Evolutionary conservation across 2,113 vertebrate genomes (phyloP).

Genomic region (Thunnus maccoyii): DNA sequence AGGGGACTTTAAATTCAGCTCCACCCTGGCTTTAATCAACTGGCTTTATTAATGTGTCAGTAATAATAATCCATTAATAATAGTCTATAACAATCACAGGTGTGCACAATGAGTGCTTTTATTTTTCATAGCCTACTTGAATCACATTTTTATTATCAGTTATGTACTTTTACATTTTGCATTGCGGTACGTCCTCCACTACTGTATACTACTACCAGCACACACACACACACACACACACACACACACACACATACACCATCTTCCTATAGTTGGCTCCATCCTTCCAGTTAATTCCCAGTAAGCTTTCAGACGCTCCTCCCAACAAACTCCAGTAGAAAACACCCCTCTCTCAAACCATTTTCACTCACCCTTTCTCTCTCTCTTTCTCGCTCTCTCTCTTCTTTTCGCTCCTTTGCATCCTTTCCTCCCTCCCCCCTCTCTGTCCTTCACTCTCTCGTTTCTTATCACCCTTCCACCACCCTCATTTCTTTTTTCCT

Average conservation of each 20-base stretch:
- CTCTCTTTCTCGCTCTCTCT: neutral
- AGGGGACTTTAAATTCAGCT: too few relatives aligned
- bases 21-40: neutral
- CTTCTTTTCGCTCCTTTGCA: neutral
- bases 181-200: too few relatives aligned
- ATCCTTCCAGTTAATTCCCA: slow-evolving; percentile 23
- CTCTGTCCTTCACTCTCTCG: neutral
- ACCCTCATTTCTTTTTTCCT: neutral
- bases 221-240: slow-evolving; percentile 10
- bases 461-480: neutral
- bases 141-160: neutral
- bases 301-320: slow-evolving; percentile 46
- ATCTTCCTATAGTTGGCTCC: too few relatives aligned
- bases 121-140: too few relatives aligned
- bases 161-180: neutral
- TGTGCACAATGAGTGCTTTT: too few relatives aligned
- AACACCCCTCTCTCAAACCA: slow-evolving; percentile 14
- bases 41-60: neutral
- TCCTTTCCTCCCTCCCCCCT: slow-evolving; percentile 4
- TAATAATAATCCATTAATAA: too few relatives aligned
- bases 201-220: too few relatives aligned
- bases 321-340: slow-evolving; percentile 28
- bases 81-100: too few relatives aligned
- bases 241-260: neutral
- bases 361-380: neutral